A percentile compares a stretch with the other conserved stretches of the same genome.
Conservation (phyloP, 1,140 invertebrate species). For the Saccostrea glomerata region DNA sequence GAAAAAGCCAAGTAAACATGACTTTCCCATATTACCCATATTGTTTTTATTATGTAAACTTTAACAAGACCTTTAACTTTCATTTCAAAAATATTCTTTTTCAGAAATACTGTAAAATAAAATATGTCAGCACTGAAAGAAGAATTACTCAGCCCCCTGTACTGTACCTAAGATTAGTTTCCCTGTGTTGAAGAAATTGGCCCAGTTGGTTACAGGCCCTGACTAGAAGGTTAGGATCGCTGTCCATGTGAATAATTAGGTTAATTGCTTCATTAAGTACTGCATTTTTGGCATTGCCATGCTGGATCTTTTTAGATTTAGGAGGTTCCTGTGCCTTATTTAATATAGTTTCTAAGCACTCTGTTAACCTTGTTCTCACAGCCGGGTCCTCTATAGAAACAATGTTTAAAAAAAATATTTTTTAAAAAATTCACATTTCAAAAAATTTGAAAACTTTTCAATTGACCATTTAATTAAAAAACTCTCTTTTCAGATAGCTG, state of each 20-base stretch:
- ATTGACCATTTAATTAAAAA: not conserved
- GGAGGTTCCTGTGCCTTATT: constrained; percentile 99
- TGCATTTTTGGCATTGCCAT: constrained; percentile 99
- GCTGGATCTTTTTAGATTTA: constrained; percentile 99
- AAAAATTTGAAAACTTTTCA: not conserved
- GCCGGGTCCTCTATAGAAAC: constrained; percentile 92
- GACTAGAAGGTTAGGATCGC: constrained; percentile 97
- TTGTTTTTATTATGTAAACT: not conserved
- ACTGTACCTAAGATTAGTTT: constrained; percentile 94
- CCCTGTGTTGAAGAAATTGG: constrained; percentile 98
- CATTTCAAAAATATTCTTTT: too few species aligned
- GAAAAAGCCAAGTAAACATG: not conserved
- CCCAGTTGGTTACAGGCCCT: constrained; percentile 99
- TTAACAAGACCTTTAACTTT: not conserved
- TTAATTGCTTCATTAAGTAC: constrained; percentile 99
- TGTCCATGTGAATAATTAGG: constrained; percentile 99
- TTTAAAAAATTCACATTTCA: too few species aligned
- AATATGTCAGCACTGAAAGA: too few species aligned
- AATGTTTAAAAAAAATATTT: not conserved
- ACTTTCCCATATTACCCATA: not conserved
- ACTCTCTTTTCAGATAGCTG: not conserved
- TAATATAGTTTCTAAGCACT: constrained; percentile 99
- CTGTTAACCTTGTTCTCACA: constrained; percentile 95
- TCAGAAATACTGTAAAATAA: too few species aligned
- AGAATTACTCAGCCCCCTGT: too few species aligned